These are phyloP conservation scores for Neopipo cinnamomea DNA, from an alignment of 2,113 vertebrate species.

Conservation along the genomic window DNA sequence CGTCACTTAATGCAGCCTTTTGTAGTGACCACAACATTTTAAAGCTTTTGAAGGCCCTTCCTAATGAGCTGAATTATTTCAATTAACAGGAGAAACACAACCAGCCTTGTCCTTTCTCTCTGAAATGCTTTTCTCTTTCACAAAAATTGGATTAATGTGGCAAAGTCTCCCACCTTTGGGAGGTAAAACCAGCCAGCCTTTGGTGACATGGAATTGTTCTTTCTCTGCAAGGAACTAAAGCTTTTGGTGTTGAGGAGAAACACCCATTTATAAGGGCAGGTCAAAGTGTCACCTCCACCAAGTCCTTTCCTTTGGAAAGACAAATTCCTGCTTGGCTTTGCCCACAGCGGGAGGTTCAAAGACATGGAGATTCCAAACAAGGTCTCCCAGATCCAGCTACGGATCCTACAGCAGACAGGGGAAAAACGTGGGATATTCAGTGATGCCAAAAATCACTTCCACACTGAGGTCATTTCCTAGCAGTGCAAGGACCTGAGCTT, in stretches of 20 bases:
- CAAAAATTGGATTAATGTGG: background rate
- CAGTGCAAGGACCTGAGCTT: background rate
- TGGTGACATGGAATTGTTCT: background rate
- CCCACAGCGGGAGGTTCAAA: background rate
- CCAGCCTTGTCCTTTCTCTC: background rate
- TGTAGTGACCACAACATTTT: background rate
- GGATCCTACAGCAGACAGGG: background rate
- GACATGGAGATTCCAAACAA: background rate
- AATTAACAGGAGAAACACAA: background rate
- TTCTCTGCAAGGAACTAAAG: background rate
- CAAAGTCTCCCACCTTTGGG: background rate
- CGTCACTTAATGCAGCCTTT: background rate
- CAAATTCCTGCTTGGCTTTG: background rate
- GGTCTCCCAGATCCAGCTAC: fast-evolving
- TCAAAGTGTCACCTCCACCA: background rate
- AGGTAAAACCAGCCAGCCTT: background rate
- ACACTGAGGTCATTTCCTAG: background rate
- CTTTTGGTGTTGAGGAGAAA: background rate
- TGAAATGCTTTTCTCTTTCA: background rate
- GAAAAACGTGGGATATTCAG: background rate
- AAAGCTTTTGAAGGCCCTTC: background rate
- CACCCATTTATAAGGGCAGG: background rate
- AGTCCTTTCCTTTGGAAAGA: background rate
- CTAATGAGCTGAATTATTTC: background rate
- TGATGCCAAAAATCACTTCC: background rate